These are phyloP conservation scores for Teinopalpus imperialis DNA, from an alignment of 2,888 invertebrate species.

Conservation along the genomic window DNA sequence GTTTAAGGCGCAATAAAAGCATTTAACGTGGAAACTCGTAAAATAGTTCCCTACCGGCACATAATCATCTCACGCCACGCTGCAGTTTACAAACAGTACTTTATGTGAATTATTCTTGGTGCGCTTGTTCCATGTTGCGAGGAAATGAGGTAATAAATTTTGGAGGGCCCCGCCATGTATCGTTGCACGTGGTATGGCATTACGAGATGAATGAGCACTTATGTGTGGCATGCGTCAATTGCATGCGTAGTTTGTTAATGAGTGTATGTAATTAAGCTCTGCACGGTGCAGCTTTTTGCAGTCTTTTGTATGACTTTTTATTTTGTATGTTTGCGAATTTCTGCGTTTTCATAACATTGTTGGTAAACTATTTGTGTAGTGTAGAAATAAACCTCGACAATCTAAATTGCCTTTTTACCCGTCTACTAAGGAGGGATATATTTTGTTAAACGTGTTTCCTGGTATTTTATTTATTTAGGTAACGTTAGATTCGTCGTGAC, in stretches of 20 bases:
- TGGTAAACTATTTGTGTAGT: too few relatives aligned
- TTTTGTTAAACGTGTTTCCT: too few relatives aligned
- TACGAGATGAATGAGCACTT: conserved; percentile 11
- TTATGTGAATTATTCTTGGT: conserved; percentile 26
- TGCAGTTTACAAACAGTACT: conserved; percentile 26
- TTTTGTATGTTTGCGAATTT: too few relatives aligned
- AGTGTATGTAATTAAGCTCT: neutral
- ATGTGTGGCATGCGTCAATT: conserved; percentile 16
- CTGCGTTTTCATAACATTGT: too few relatives aligned
- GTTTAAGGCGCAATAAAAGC: conserved; percentile 15
- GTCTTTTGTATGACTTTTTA: too few relatives aligned
- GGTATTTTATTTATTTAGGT: too few relatives aligned
- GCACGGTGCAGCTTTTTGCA: neutral
- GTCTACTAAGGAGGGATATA: too few relatives aligned
- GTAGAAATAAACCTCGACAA: too few relatives aligned
- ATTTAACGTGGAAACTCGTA: conserved; percentile 20
- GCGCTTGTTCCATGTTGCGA: conserved; percentile 20
- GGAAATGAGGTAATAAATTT: conserved; percentile 25
- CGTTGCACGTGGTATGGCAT: conserved; percentile 11
- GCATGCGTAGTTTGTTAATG: conserved; percentile 6
- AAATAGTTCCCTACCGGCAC: conserved; percentile 13
- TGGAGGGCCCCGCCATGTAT: conserved; percentile 20
- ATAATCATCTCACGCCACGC: conserved; percentile 23
- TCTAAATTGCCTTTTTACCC: too few relatives aligned
- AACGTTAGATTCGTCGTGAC: too few relatives aligned